Evolutionary conservation across 53 echinoderm and acorn worm genomes (phyloP).

Genomic region (Holothuria leucospilota): DNA sequence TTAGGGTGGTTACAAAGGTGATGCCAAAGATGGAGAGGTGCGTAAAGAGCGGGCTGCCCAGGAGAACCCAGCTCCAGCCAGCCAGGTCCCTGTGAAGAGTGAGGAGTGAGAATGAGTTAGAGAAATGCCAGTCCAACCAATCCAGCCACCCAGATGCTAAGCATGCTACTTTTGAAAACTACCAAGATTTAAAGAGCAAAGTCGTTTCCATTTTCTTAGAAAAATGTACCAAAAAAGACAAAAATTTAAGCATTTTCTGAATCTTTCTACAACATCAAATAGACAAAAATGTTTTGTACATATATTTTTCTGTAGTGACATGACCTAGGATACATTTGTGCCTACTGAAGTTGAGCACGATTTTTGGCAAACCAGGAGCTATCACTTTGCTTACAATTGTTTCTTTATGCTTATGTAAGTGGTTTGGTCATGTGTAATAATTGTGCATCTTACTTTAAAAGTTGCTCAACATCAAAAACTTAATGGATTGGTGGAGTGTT

Average conservation of each 20-base stretch:
- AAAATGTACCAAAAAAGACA: conserved; percentile 4
- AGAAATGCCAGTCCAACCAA: background rate
- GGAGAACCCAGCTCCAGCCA: conserved; percentile 25
- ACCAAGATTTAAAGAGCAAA: too few relatives aligned
- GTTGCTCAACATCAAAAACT: too few relatives aligned
- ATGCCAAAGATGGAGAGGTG: too few relatives aligned
- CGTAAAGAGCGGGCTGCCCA: background rate
- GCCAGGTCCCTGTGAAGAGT: conserved; percentile 38
- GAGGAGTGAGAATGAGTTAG: background rate
- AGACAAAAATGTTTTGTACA: conserved; percentile 29
- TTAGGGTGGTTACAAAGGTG: too few relatives aligned
- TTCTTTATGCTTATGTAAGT: too few relatives aligned
- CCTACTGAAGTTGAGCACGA: conserved; percentile 10
- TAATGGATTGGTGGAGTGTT: too few relatives aligned
- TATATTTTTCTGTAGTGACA: conserved; percentile 33
- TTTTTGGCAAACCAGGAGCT: background rate
- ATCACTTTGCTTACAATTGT: background rate
- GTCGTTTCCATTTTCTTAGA: too few relatives aligned
- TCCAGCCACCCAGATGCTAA: conserved; percentile 43
- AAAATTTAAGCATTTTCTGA: conserved; percentile 35
- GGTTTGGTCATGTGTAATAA: too few relatives aligned
- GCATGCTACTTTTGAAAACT: conserved; percentile 29
- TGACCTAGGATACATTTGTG: conserved; percentile 24
- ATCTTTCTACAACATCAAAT: conserved; percentile 11
- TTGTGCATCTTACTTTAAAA: too few relatives aligned